Base-by-base conservation (phyloP, 2,797 vertebrate genomes). In the Pipistrellus pygmaeus region DNA sequence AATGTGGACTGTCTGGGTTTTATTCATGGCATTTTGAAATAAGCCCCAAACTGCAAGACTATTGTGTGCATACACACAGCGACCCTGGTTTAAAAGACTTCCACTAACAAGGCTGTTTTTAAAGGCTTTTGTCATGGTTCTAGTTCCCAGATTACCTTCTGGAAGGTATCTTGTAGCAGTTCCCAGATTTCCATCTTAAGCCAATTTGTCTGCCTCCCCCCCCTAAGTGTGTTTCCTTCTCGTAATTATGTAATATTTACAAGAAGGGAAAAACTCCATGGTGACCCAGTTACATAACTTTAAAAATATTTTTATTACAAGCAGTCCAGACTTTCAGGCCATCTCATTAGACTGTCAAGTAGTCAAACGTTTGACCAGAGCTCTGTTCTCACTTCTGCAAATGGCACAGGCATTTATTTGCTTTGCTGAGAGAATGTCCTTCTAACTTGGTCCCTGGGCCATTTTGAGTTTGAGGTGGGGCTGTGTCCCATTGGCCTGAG, bases 231-330 rank as follows among this genome's bases (percentile, higher is more conserved):
- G 85, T 72, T 95, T 95, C 95, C 76, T 86, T 95, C 68, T 90
- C 27, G 2, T 89, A 94, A 95, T 95, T 96, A 92, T 83, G 92
- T 96, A 96, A 92, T 96, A 96, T 97, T 97, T 97, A 97, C 91
- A 95, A 96, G 90, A 96, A 96, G 64, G 94, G 97, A 96, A 97
- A 97, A 97, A 91, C 96, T 97, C 97, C 96, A 96, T 97, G 96
- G 96, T 51, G 92, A 97, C 94, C 83, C 64, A 94, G 92, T 97
- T 97, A 96, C 91, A 94, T 97, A 96, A 97, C 93, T 96, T 92
- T 68, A 78, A 84, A 96, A 97, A 95, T 96, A 96, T 97, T 97
- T 97, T 97, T 95, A 94, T 96, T 97, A 89, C 85, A 81, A 87
- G 90, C 95, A 76, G 77, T 73, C 85, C 95, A 91, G 93, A 71